Conservation (phyloP, 2,888 invertebrate genomes). For the Apeira syringaria region DNA sequence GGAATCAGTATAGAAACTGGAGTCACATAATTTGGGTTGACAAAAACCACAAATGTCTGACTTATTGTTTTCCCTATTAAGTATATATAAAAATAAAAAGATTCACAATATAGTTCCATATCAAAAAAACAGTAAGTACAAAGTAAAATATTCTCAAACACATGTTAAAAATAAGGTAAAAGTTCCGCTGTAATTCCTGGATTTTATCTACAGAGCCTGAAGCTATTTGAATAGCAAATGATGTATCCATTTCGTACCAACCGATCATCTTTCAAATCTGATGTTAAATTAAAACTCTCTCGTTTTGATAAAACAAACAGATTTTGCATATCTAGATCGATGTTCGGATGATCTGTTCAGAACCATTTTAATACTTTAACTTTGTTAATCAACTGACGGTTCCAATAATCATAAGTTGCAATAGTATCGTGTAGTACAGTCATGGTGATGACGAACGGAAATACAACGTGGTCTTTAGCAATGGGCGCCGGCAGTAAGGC, state of each 20-base stretch:
- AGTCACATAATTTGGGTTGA: too few species aligned
- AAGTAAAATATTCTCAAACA: neutral
- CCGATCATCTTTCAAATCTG: conserved; percentile 64
- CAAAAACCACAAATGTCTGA: too few species aligned
- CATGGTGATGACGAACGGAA: too few species aligned
- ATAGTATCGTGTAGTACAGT: too few species aligned
- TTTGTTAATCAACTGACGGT: too few species aligned
- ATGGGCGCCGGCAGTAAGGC: too few species aligned
- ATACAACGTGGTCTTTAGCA: too few species aligned
- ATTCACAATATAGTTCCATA: too few species aligned
- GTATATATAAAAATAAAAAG: too few species aligned
- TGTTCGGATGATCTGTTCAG: conserved; percentile 47
- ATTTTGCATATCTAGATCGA: conserved; percentile 73
- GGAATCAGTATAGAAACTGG: too few species aligned
- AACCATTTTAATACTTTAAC: conserved; percentile 52
- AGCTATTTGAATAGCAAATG: conserved; percentile 79
- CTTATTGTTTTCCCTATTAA: too few species aligned
- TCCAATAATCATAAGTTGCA: too few species aligned
- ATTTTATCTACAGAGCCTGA: conserved; percentile 46
- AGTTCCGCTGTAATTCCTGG: conserved; percentile 16
- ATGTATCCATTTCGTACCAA: conserved; percentile 59
- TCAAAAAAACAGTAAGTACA: neutral
- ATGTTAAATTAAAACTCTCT: conserved; percentile 70
- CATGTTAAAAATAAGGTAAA: conserved; percentile 12
- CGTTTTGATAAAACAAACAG: conserved; percentile 75